Evolutionary conservation across 2,113 vertebrate species (phyloP), one percentile per base, ranked within the genome.

Genomic region (Cyanoliseus patagonus): DNA sequence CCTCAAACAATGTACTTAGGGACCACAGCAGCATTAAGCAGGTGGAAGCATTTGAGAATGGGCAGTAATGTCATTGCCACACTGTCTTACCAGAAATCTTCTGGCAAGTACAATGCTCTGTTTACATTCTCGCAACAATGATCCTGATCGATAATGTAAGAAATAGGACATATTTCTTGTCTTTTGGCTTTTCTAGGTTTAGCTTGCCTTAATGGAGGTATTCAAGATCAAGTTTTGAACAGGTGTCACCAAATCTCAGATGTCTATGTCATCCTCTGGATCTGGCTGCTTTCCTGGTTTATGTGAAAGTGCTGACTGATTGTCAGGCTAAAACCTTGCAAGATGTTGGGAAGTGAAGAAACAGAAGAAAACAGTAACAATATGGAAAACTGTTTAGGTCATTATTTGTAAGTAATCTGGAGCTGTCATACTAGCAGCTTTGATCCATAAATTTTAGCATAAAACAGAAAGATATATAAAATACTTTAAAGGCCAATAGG

Each of bases 381-480:
- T 52, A 73, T 16, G 13, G 46, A 86, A 88, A 88, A 85, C n/a
- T 31, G 28, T 78, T 55, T 78, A 25, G 47, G 85, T 69, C 55
- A 83, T 39, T 59, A 52, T 81, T 61, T 95, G 96, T 97, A 95
- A 97, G 97, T 97, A 63, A 52, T 64, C 72, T n/a, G n/a, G 42
- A 81, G 44, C 35, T 63, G 55, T 52, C 46, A 8, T 70, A 41
- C 44, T 63, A 8, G 1, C 49, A 83, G 10, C 62, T 85, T 24
- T 13, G 31, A 72, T n/a, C 28, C 44, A 51, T 11, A 61, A 16
- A 59, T 53, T 37, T 53, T 57, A 31, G 8, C 53, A 25, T n/a
- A 66, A 31, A 15, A 49, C n/a, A 37, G 17, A 33, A 41, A 47
- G 30, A 12, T 13, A 33, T 6, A 17, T 53, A n/a, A 59, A 82